phyloP scores from a whole-genome alignment of 2,888 invertebrate genomes.

The Platycheirus albimanus region DNA sequence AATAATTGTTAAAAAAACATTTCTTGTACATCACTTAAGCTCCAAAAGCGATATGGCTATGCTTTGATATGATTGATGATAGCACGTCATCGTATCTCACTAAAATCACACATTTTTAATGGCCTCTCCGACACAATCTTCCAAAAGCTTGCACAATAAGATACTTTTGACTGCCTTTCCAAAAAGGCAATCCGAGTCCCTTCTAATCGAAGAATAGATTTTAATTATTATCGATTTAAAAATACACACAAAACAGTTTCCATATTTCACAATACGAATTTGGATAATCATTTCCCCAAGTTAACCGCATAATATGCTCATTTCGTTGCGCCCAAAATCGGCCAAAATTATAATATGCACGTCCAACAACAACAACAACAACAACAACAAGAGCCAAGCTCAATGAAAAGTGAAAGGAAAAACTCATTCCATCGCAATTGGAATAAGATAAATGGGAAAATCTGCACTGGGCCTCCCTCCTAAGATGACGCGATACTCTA shows the following conservation, averaged over 20 bases:
- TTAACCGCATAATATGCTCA: constrained; percentile 32
- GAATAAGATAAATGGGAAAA: constrained; percentile 61
- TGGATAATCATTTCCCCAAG: constrained; percentile 22
- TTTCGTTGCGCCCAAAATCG: constrained; percentile 51
- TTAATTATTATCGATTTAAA: constrained; percentile 36
- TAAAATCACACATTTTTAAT: too few species aligned
- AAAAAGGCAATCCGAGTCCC: neutral
- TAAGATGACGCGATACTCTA: constrained; percentile 67
- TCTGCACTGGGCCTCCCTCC: constrained; percentile 52
- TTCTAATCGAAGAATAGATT: constrained; percentile 33
- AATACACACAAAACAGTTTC: constrained; percentile 10
- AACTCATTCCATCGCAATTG: constrained; percentile 22
- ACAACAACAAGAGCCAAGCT: constrained; percentile 3
- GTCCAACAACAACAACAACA: too few species aligned
- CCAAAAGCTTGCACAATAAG: too few species aligned
- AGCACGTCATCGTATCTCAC: too few species aligned
- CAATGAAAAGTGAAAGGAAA: constrained; percentile 68
- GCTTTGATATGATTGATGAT: too few species aligned
- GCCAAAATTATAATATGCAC: too few species aligned
- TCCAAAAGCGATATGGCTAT: too few species aligned
- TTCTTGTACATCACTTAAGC: too few species aligned
- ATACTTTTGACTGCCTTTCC: too few species aligned
- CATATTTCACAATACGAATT: constrained; percentile 39
- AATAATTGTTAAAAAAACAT: too few species aligned
- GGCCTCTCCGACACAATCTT: too few species aligned